Evolutionary conservation across 2,113 vertebrate species (phyloP), one percentile per base, ranked within the genome.

Genomic region (Lontra canadensis): DNA sequence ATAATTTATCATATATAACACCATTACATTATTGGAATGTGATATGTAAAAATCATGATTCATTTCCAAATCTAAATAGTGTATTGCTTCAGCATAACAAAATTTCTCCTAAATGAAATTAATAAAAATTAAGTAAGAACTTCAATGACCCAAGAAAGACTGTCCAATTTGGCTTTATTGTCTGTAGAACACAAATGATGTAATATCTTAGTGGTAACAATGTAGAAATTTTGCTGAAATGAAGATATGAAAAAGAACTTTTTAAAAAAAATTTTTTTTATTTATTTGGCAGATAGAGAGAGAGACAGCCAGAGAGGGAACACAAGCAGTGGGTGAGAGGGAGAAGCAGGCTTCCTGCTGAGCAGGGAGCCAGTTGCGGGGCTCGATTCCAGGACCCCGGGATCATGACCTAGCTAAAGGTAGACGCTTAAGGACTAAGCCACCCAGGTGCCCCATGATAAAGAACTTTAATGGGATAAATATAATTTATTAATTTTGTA

Each of bases 71-170:
- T 89, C 7, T 96, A 92, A 96, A 74, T 74, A 73, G 69, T 74
- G 15, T 85, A 85, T 85, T 89, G 52, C 39, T 84, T 78, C 34
- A 78, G 23, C 29, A 61, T 21, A 83, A 52, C 67, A 69, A 92
- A 92, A 76, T 88, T 83, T 96, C 82, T 94, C 81, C 61, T n/a
- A 85, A 49, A 10, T 76, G n/a, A 92, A 83, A 78, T 88, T 59
- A 83, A 95, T 59, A 80, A 88, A 96, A 83, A 83, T 90, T 76
- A 76, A 61, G 79, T 69, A 94, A 96, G 67, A 49, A 76, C 57
- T 29, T 76, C 47, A 82, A 31, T 74, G 59, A 92, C 6, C 49
- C 61, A 84, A 84, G 57, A 83, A 71, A 59, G 34, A 44, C 49
- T 71, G 55, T 52, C 55, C 73, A 92, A 44, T 25, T 79, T 95